Conservation (phyloP, 2,113 vertebrate genomes). For the Aythya baeri region DNA sequence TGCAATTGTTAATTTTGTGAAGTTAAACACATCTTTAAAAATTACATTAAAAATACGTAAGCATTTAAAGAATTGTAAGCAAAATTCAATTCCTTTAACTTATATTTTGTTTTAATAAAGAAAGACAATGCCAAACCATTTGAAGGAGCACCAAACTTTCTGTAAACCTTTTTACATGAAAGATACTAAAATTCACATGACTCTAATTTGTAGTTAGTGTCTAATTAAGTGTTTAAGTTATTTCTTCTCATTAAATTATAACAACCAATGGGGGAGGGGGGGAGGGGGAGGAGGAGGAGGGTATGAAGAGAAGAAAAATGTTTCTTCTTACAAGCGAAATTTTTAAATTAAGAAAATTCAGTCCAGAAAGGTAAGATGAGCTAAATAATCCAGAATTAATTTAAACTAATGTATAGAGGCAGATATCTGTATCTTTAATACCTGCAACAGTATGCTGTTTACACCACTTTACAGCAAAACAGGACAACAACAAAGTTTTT, state of each 20-base stretch:
- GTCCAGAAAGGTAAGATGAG: background rate
- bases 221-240: background rate
- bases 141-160: background rate
- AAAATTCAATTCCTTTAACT: background rate
- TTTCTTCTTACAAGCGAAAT: background rate
- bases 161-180: background rate
- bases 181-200: background rate
- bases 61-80: background rate
- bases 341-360: background rate
- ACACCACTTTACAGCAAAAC: background rate
- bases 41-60: background rate
- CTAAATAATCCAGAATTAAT: background rate
- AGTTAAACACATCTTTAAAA: background rate
- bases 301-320: too few species aligned
- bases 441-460: too few species aligned
- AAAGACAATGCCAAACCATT: background rate
- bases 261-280: too few species aligned
- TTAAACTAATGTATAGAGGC: too few species aligned
- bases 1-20: background rate
- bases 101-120: background rate
- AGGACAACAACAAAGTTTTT: background rate
- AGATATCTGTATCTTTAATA: background rate
- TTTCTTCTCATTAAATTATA: background rate
- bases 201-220: background rate
- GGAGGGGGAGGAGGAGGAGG: too few species aligned